Evolutionary conservation across 1,140 invertebrate species (phyloP).

Genomic region (Dreissena polymorpha): DNA sequence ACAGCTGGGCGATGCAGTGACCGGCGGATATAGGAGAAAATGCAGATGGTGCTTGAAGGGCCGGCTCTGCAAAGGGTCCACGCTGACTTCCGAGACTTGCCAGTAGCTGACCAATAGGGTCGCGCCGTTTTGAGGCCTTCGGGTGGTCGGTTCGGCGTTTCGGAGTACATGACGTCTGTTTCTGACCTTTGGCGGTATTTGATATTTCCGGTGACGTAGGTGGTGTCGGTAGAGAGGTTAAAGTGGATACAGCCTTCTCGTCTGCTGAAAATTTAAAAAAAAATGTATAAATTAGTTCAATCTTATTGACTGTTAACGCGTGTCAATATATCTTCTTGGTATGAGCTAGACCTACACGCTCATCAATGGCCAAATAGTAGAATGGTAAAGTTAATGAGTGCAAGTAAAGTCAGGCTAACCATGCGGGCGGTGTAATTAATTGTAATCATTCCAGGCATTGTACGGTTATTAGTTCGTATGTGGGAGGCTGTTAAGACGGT

Average conservation of each 20-base stretch:
- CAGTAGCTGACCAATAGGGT: constrained; percentile 63
- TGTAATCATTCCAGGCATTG: too few species aligned
- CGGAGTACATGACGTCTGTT: constrained; percentile 5
- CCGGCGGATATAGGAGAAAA: constrained; percentile 49
- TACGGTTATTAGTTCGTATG: not conserved
- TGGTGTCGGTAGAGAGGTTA: constrained; percentile 3
- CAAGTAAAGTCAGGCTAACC: too few species aligned
- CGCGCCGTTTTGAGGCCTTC: constrained; percentile 34
- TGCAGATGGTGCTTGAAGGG: constrained; percentile 22
- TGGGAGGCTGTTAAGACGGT: not conserved
- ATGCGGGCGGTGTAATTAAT: too few species aligned
- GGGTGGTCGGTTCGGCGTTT: constrained; percentile 13
- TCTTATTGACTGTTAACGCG: too few species aligned
- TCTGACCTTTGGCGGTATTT: not conserved
- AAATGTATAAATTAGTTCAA: too few species aligned
- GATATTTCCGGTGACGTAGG: constrained; percentile 12
- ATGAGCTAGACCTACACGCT: too few species aligned
- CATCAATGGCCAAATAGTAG: too few species aligned
- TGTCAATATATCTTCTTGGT: too few species aligned
- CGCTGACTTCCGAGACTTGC: constrained; percentile 56
- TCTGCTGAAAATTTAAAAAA: too few species aligned
- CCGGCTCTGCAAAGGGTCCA: not conserved
- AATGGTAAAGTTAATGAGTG: too few species aligned
- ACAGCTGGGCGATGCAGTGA: constrained; percentile 35
- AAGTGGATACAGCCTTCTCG: not conserved